A percentile compares a stretch with the other conserved stretches of the same genome.
Evolutionary conservation across 2,113 vertebrate species (phyloP).

Genomic region (Vombatus ursinus): DNA sequence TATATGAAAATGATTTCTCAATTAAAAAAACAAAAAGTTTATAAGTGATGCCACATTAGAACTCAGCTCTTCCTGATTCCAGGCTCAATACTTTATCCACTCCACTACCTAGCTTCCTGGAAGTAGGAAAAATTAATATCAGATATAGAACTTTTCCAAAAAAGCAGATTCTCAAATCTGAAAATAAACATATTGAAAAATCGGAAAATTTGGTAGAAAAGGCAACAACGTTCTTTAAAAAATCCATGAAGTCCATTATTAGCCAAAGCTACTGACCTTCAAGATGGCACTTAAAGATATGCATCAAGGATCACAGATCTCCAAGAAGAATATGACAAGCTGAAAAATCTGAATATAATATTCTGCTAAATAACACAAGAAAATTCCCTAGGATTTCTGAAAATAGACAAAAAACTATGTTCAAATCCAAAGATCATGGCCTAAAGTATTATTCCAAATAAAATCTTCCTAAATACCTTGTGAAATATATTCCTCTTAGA

Average conservation of each 20-base stretch:
- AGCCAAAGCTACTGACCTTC: neutral
- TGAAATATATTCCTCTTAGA: neutral
- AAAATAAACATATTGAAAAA: neutral
- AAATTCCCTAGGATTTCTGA: neutral
- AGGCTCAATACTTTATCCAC: neutral
- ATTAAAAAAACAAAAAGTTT: constrained; percentile 79
- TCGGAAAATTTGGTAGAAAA: neutral
- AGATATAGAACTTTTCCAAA: neutral
- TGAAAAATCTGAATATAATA: neutral
- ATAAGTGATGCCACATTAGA: neutral
- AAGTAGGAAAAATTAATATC: neutral
- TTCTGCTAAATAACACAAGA: too few relatives aligned
- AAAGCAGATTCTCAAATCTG: neutral
- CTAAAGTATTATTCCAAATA: neutral
- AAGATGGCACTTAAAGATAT: too few relatives aligned
- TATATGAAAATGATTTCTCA: constrained; percentile 77
- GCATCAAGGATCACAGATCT: neutral
- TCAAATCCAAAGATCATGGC: neutral
- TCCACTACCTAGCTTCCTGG: neutral
- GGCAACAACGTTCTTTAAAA: neutral
- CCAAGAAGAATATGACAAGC: neutral
- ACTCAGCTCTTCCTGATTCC: neutral
- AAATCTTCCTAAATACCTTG: neutral
- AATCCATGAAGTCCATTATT: neutral
- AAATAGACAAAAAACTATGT: neutral